phyloP scores from a whole-genome alignment of 2,113 vertebrate species.

The Gymnocephalus cernua region DNA sequence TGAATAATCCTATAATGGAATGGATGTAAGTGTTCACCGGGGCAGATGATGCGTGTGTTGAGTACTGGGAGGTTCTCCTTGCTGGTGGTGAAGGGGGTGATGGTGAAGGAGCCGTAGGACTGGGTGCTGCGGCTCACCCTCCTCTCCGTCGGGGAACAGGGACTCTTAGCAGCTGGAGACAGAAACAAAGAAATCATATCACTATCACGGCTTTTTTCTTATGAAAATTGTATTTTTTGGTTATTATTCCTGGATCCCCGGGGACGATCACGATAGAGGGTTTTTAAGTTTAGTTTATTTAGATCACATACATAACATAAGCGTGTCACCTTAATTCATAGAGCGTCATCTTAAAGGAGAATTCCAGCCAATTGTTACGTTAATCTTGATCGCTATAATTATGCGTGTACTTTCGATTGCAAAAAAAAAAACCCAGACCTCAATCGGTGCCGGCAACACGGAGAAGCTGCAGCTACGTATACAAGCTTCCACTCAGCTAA shows the following conservation, averaged over 20 bases:
- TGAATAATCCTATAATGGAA: too few relatives aligned
- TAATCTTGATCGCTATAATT: too few relatives aligned
- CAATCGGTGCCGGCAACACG: too few relatives aligned
- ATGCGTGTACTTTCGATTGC: too few relatives aligned
- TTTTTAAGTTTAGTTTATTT: too few relatives aligned
- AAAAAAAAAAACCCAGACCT: too few relatives aligned
- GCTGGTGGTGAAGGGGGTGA: slow-evolving; percentile 88
- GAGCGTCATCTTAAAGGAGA: too few relatives aligned
- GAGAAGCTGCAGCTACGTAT: too few relatives aligned
- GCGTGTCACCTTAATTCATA: too few relatives aligned
- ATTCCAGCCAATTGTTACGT: too few relatives aligned
- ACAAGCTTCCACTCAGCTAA: too few relatives aligned
- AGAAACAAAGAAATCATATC: not conserved
- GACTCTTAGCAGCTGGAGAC: slow-evolving; percentile 83
- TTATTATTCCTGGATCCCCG: not conserved
- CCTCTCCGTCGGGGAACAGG: slow-evolving; percentile 89
- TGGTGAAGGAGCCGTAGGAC: slow-evolving; percentile 90
- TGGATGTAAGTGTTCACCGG: slow-evolving; percentile 91
- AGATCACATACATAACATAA: too few relatives aligned
- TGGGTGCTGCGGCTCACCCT: slow-evolving; percentile 87
- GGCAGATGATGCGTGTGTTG: slow-evolving; percentile 98
- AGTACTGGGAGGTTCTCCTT: slow-evolving; percentile 98
- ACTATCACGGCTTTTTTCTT: not conserved
- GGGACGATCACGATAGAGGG: not conserved
- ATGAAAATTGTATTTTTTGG: not conserved